Base-by-base conservation (phyloP, 1,140 invertebrate species). In the Choristoneura fumiferana region DNA sequence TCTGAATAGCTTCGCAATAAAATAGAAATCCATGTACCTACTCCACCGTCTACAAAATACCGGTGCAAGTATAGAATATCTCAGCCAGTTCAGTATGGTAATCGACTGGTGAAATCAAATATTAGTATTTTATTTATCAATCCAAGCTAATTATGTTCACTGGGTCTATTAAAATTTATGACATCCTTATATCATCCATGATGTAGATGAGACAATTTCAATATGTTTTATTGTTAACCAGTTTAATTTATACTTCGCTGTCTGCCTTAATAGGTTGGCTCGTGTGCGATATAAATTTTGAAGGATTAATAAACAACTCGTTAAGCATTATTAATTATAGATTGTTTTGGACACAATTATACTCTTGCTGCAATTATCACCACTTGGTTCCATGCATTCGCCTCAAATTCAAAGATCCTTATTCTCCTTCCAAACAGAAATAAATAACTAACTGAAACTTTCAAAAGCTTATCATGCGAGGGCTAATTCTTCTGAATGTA, bases 91-190 rank as follows among this genome's bases (percentile, higher is more conserved):
- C 14, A 36, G 58, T 68, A 68, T 62, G 65, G 39, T 60, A 68
- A 62, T 64, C 37, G 17, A 45, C 57, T 64, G 54, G 60, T 58
- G 52, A 65, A 68, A 68, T 63, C 63, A 71, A 71, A 68, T 63
- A 65, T 65, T 68, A 18, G 10, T 18, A 49, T 49, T 62, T 49
- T 64, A 57, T 67, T 62, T 61, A 65, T 67, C 55, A 63, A 65
- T 65, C 35, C 38, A 6, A 57, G 34, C 58, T 49, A 34, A 67
- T 62, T 60, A 68, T 62, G 60, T 52, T 54, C 40, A 57, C 38
- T 60, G 65, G 34, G 3, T 56, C 57, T 62, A 58, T 60, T 49
- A 63, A 58, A 67, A 29, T 49, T 49, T n/a, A 49, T 49, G 43
- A 22, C 10, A 49, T 49, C 22, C 22, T 49, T 49, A 49, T 49